Evolutionary conservation across 2,888 invertebrate species (phyloP).

Genomic region (Cephus rjabovi): DNA sequence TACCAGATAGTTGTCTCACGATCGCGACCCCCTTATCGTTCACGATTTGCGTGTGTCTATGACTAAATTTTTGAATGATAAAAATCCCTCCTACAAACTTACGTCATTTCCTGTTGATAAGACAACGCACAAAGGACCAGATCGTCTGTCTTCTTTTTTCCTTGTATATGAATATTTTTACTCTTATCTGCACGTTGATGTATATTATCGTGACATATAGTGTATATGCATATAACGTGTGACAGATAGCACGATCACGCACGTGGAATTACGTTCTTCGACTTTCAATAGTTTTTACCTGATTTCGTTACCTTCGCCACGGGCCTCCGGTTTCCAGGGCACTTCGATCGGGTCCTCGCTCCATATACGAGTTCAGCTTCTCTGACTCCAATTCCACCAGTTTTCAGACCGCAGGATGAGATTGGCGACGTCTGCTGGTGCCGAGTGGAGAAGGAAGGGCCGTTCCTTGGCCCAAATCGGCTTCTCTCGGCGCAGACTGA

Average conservation of each 20-base stretch:
- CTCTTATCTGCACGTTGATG: not conserved
- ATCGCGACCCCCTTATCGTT: not conserved
- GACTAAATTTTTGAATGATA: not conserved
- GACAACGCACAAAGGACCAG: not conserved
- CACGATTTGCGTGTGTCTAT: not conserved
- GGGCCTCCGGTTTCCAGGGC: not conserved
- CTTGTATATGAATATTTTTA: not conserved
- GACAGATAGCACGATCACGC: not conserved
- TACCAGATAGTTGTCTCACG: slow-evolving; percentile 33
- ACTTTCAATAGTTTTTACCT: not conserved
- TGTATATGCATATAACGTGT: not conserved
- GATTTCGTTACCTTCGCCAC: not conserved
- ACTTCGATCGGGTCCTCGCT: not conserved
- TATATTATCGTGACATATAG: not conserved
- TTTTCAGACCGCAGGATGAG: not conserved
- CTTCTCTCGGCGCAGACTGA: not conserved
- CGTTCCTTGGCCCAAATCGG: not conserved
- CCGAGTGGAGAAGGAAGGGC: not conserved
- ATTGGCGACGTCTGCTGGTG: not conserved
- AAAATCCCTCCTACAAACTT: not conserved
- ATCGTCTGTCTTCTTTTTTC: too few relatives aligned
- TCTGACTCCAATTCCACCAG: not conserved
- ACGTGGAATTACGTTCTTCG: not conserved
- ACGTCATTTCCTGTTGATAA: not conserved
- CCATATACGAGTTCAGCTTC: not conserved